Evolutionary conservation across 2,888 invertebrate species (phyloP), one percentile per base, ranked within the genome.

Genomic region (Nebria brevicollis): DNA sequence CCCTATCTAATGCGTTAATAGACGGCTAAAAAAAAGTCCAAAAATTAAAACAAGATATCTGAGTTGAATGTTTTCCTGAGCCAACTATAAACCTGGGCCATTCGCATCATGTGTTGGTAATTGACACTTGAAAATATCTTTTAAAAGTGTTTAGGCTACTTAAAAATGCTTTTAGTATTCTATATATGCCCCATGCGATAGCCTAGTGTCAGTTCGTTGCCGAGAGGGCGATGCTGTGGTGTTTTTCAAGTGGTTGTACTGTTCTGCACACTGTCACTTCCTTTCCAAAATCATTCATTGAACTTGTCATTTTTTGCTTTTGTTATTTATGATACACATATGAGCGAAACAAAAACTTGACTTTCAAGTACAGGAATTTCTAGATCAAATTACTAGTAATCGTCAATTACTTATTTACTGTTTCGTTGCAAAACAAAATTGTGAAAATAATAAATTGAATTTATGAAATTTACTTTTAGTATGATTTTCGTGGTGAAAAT

Each of bases 141-240:
- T 86, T 87, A 86, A 87, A 87, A 86, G 86, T 86, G 87, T 88
- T 87, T 87, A 86, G 87, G 87, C 87, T 88, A 88, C 87, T 88
- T 87, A 87, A 87, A 87, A 88, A 88, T 86, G 88, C 88, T 88
- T 88, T 88, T 87, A 88, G 85, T 65, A 72, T 70, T 54, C 34
- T 54, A 42, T 64, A 13, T n/a, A n/a, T 41, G 13, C 26, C 72
- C 15, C 43, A 73, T 72, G 6, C 26, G 43, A 34, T 13, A 15
- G 25, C 25, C 64, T 64, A 65, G 25, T 26, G 11, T 72, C 42
- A 64, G 43, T 15, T 20, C 43, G 42, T 64, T 34, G 34, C 34
- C 34, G 34, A 41, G 34, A 54, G 54, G 54, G 43, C 10, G 43
- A 8, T 43, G 43, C 43, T 10, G 43, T 43, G 43, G 8, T 54